Conservation (phyloP, 2,113 vertebrate genomes). For the Megaleporinus macrocephalus region DNA sequence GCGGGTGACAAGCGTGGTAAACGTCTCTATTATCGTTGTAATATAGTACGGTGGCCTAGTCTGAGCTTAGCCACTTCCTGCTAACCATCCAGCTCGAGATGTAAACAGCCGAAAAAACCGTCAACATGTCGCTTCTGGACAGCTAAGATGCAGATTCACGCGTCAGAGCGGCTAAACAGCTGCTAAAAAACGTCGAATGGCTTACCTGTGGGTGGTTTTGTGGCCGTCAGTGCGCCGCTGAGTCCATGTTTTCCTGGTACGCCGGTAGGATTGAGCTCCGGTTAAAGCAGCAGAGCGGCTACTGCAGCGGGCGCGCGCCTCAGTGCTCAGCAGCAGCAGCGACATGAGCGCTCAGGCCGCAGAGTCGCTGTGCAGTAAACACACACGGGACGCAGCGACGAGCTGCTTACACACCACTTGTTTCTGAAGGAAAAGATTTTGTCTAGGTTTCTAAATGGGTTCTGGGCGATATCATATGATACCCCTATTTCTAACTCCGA, state of each 20-base stretch:
- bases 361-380: too few species aligned
- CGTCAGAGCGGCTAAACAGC: background rate
- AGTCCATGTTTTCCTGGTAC: conserved; percentile 55
- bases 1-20: background rate
- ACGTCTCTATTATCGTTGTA: background rate
- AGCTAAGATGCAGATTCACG: background rate
- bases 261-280: conserved; percentile 56
- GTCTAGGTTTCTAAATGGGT: too few species aligned
- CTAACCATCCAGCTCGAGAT: conserved; percentile 24
- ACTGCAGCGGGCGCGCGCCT: conserved; percentile 51
- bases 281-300: conserved; percentile 45
- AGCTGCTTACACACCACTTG: too few species aligned
- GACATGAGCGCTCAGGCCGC: conserved; percentile 23
- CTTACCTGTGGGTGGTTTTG: conserved; percentile 65
- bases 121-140: conserved; percentile 46
- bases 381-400: too few species aligned
- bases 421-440: too few species aligned
- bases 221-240: conserved; percentile 58
- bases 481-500: too few species aligned
- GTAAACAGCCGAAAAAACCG: conserved; percentile 48
- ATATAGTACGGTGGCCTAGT: too few species aligned
- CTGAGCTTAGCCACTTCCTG: conserved; percentile 66
- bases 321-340: conserved; percentile 43
- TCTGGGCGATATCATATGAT: too few species aligned
- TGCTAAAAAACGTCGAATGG: conserved; percentile 16